Evolutionary conservation across 2,888 invertebrate genomes (phyloP).

Genomic region (Acrobasis suavella): DNA sequence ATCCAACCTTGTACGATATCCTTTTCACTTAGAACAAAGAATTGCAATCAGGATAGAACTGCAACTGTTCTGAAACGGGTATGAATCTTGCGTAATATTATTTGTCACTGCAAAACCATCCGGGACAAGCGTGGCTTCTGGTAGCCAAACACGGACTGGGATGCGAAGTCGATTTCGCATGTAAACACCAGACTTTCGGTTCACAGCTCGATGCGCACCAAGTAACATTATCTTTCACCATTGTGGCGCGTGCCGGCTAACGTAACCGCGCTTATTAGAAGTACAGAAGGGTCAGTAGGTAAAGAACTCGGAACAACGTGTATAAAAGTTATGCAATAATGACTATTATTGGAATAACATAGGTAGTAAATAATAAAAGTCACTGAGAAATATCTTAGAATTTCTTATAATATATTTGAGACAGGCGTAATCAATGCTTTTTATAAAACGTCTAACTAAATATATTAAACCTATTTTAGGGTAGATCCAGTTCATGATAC

Average conservation of each 20-base stretch:
- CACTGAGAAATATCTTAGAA: no score
- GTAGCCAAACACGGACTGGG: constrained; percentile 71
- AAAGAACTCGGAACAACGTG: constrained; percentile 11
- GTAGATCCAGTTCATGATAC: no score
- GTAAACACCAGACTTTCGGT: constrained; percentile 81
- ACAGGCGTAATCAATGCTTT: no score
- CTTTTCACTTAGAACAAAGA: constrained; percentile 30
- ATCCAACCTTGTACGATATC: constrained; percentile 23
- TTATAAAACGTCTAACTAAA: no score
- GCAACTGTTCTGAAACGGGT: constrained; percentile 22
- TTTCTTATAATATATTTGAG: no score
- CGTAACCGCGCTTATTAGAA: constrained; percentile 61
- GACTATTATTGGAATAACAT: no score
- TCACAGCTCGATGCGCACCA: constrained; percentile 81
- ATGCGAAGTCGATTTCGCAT: constrained; percentile 71
- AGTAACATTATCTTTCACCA: constrained; percentile 81
- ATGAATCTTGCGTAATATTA: constrained; percentile 34
- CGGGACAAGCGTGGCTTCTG: constrained; percentile 61
- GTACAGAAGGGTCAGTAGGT: constrained; percentile 53
- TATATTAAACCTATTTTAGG: no score
- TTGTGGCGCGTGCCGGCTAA: constrained; percentile 72
- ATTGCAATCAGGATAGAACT: constrained; percentile 26
- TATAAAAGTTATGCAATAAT: not conserved
- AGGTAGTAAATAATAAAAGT: no score
- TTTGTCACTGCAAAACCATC: constrained; percentile 40